Evolutionary conservation across 2,888 invertebrate species (phyloP), one percentile per base, ranked within the genome.

Genomic region (Drosophila yooni): DNA sequence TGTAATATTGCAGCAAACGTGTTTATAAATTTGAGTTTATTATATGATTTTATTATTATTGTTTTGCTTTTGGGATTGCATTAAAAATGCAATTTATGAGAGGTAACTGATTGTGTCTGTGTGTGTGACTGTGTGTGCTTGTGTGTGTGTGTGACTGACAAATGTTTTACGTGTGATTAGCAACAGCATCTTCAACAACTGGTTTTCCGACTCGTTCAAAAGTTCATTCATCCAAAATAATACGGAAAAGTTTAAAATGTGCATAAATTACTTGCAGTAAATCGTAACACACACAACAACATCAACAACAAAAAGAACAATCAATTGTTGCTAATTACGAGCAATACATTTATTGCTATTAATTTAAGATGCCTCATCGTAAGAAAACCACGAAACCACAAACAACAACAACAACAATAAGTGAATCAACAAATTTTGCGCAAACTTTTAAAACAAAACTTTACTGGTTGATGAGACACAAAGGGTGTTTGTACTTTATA

Each of bases 191-290:
- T 68, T 21, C 11, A 33, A 57, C 52, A 89, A 84, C 84, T 88
- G 89, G 84, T 84, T 89, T 76, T 46, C 70, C 83, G 63, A 62
- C 56, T 63, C 52, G 27, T 50, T 65, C 61, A 58, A 72, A 80
- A 84, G 90, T 89, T 90, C 91, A 84, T 90, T 90, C 91, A 88
- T 80, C 90, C 88, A 80, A 81, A 90, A 90, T 90, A 90, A 90
- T 90, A 90, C 90, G 91, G 90, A 90, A 90, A 89, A 89, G 83
- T 87, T 82, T 70, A 82, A 84, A 82, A 83, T 89, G 79, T 90
- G 87, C 82, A 91, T 88, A 88, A 88, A 90, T 91, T 86, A 78
- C 59, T 72, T 79, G 58, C 77, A 65, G 79, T 70, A 57, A 79
- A 82, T 63, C 69, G 76, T 53, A 67, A 73, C 63, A 68, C 50